Percentiles rank a stretch among this genome's conserved stretches.
These are phyloP conservation scores for Pseudotriccus pelzelni DNA, from an alignment of 2,797 vertebrate species.

Conservation along the genomic window DNA sequence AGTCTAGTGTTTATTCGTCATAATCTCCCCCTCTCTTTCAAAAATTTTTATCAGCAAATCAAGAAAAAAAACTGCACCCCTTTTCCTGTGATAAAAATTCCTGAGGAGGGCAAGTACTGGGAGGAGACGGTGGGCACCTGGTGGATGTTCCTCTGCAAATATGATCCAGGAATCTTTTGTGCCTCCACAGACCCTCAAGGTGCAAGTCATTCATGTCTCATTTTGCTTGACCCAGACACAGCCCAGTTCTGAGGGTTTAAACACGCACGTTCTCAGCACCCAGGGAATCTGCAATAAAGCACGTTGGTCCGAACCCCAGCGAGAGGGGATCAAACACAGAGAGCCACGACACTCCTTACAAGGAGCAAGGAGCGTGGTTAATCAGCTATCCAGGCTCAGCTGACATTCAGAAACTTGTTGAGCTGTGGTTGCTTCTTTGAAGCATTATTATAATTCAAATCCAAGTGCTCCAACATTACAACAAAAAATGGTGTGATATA, in stretches of 20 bases:
- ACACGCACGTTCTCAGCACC: background rate
- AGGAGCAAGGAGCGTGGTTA: background rate
- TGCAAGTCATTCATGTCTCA: background rate
- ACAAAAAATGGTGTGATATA: accelerated
- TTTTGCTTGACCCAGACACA: background rate
- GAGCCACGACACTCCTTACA: background rate
- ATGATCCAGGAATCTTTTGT: background rate
- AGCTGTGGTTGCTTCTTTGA: background rate
- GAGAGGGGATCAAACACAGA: background rate
- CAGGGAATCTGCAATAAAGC: background rate
- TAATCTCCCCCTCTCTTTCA: background rate
- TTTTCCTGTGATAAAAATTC: background rate
- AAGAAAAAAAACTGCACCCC: accelerated
- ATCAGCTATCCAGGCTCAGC: background rate
- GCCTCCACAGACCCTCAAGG: background rate
- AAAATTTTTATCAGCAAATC: background rate
- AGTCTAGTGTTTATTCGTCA: background rate
- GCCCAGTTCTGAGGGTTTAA: background rate
- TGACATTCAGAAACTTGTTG: background rate
- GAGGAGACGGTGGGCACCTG: accelerated
- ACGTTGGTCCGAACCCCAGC: background rate
- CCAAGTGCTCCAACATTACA: background rate
- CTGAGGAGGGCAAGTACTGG: background rate
- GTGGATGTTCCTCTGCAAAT: background rate
- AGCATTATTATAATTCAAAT: background rate